A percentile compares a stretch with the other conserved stretches of the same genome.
These are phyloP conservation scores for Acropternis orthonyx DNA, from an alignment of 2,797 vertebrate species.

Conservation along the genomic window DNA sequence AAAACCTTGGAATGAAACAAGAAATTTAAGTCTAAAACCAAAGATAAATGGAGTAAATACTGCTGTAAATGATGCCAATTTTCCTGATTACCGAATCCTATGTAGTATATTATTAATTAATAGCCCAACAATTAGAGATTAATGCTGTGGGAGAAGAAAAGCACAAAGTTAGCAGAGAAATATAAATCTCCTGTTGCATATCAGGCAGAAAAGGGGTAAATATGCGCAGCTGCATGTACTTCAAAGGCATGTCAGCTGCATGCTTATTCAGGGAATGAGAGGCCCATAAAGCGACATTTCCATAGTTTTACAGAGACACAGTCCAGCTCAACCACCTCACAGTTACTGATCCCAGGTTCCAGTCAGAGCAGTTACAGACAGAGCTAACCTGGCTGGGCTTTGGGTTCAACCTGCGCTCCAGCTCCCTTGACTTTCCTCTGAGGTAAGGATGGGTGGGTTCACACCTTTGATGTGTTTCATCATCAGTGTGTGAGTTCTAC, in stretches of 20 bases:
- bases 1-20: constrained; percentile 69
- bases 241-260: constrained; percentile 29
- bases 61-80: constrained; percentile 29
- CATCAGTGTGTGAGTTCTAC: not conserved
- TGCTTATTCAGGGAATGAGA: not conserved
- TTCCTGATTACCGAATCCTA: constrained; percentile 61
- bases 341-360: not conserved
- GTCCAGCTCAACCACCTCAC: not conserved
- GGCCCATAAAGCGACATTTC: not conserved
- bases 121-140: constrained; percentile 28
- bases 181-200: constrained; percentile 10
- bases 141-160: constrained; percentile 3
- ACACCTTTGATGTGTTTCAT: fast-evolving
- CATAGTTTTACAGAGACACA: not conserved
- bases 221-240: constrained; percentile 22
- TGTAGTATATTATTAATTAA: constrained; percentile 57
- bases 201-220: constrained; percentile 39
- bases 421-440: not conserved
- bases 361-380: not conserved
- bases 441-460: not conserved
- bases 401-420: fast-evolving
- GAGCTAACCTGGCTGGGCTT: not conserved
- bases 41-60: constrained; percentile 51
- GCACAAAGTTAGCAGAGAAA: constrained; percentile 9
- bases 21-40: constrained; percentile 58